These are phyloP conservation scores for Danio aesculapii DNA, from an alignment of 2,797 vertebrate species.

Conservation along the genomic window DNA sequence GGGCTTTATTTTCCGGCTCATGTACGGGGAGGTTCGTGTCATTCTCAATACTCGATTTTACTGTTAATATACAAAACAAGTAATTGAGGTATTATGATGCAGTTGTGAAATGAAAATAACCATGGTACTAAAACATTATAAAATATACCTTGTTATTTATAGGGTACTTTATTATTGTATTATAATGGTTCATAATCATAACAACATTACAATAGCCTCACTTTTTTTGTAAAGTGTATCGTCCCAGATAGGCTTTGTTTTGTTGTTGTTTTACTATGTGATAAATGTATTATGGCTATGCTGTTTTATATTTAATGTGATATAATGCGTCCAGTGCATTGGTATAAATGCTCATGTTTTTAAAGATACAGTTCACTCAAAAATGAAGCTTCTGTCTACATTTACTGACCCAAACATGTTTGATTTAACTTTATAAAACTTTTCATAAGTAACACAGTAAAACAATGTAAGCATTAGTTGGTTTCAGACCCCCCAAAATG, in stretches of 20 bases:
- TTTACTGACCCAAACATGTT: background rate
- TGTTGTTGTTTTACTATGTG: conserved; percentile 19
- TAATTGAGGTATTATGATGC: background rate
- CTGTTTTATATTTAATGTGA: conserved; percentile 24
- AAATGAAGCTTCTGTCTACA: background rate
- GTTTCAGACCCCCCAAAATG: background rate
- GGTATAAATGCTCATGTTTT: background rate
- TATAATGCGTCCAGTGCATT: background rate
- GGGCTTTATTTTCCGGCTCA: background rate
- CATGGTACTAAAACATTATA: conserved; percentile 4
- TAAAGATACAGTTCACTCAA: background rate
- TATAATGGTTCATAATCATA: background rate
- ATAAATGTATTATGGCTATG: background rate
- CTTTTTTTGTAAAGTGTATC: background rate
- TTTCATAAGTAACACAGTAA: background rate
- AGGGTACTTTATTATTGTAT: background rate
- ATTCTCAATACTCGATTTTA: background rate
- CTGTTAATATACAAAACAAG: background rate
- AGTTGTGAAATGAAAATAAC: background rate
- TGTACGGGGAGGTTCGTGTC: background rate
- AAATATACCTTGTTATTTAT: background rate
- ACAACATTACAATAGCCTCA: conserved; percentile 13
- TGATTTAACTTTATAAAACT: background rate
- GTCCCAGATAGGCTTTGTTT: background rate
- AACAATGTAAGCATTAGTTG: background rate